Evolutionary conservation across 2,113 vertebrate genomes (phyloP), one percentile per base, ranked within the genome.

Genomic region (Embiotoca jacksoni): DNA sequence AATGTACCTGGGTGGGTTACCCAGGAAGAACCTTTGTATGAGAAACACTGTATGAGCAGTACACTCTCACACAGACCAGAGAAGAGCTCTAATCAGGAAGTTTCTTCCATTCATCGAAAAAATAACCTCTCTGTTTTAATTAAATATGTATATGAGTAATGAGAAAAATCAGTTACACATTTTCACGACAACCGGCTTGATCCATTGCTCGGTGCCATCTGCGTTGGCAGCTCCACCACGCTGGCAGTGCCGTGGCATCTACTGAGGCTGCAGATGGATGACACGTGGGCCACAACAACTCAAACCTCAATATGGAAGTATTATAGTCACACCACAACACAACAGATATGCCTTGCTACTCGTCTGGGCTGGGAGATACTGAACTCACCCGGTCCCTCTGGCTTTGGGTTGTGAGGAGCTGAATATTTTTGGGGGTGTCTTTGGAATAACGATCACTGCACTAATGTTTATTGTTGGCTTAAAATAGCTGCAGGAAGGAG

Each of bases 401-500:
- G 62, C 60, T 37, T 23, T 23, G 46, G n/a, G 56, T 44, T 68
- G 53, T 33, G 60, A 57, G 63, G 58, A 47, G 73, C 46, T 65
- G 67, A 78, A 89, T 84, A 85, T 64, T 74, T 89, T 74, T 81
- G 75, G 68, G 77, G 6, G 65, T 70, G 78, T 77, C 57, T 58
- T 73, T 62, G 73, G 78, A 62, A 88, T 81, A 75, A 67, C 60
- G 49, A 72, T 82, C 85, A 77, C 57, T 63, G 65, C 50, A 64
- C 71, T 63, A 60, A 84, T 65, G 63, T 70, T 87, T 83, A 50
- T 49, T 67, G 77, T 37, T 37, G 69, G 54, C 57, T 89, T 86
- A 78, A 92, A 92, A 93, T 91, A 91, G 79, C 73, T 47, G 53
- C 55, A 61, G 74, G 74, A 73, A 55, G 74, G 74, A 73, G 53